A percentile compares a stretch with the other conserved stretches of the same genome.
phyloP scores from a whole-genome alignment of 2,888 invertebrate genomes.

The Fissipunctia ypsillon region DNA sequence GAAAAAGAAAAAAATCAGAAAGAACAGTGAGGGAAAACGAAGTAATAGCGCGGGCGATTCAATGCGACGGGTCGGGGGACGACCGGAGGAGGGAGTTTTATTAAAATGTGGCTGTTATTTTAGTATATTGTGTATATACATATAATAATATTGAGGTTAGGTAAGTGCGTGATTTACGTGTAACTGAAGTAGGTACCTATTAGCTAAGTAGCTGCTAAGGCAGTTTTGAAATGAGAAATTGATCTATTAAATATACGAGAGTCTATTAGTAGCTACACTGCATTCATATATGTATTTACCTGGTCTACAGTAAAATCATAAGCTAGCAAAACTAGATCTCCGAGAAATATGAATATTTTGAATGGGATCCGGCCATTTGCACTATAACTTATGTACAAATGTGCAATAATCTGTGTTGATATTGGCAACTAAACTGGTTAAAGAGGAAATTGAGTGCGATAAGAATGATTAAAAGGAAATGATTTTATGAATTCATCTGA shows the following conservation, averaged over 20 bases:
- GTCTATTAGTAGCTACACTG: not conserved
- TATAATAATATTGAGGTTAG: not conserved
- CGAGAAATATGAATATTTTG: slow-evolving; percentile 40
- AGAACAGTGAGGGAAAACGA: too few relatives aligned
- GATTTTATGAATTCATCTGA: slow-evolving; percentile 1
- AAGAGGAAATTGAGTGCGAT: slow-evolving; percentile 32
- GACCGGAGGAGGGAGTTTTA: too few relatives aligned
- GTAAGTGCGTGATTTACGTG: not conserved
- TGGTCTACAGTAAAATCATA: slow-evolving; percentile 12
- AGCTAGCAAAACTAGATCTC: slow-evolving; percentile 27
- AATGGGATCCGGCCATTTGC: slow-evolving; percentile 1
- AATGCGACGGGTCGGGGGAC: too few relatives aligned
- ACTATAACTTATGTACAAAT: slow-evolving; percentile 21
- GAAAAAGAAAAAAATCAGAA: too few relatives aligned
- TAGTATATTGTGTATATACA: not conserved
- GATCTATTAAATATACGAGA: slow-evolving; percentile 11
- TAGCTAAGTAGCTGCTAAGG: not conserved
- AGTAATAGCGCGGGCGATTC: too few relatives aligned
- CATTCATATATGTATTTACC: slow-evolving; percentile 22
- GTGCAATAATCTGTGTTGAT: slow-evolving; percentile 16
- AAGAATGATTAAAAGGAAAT: slow-evolving; percentile 33
- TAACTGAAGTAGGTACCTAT: not conserved
- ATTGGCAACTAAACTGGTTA: slow-evolving; percentile 28
- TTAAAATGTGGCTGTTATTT: too few relatives aligned
- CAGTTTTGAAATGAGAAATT: slow-evolving; percentile 13